Conservation (phyloP, 2,113 vertebrate species). For the Calypte anna region DNA sequence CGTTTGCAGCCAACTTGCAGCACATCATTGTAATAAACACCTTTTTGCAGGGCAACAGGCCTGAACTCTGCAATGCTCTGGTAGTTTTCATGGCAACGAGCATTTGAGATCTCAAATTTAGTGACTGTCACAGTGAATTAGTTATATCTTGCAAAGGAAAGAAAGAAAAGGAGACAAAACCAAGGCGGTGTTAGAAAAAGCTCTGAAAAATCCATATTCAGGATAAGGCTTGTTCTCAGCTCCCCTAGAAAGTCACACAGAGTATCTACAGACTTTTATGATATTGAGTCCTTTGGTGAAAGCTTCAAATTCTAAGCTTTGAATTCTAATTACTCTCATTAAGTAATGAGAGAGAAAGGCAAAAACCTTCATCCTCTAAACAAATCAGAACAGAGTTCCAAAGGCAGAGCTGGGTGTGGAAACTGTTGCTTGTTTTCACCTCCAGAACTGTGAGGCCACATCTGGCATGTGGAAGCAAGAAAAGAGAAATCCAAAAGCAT, state of each 20-base stretch:
- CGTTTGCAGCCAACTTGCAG: not conserved
- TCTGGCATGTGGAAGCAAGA: not conserved
- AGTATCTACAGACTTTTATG: not conserved
- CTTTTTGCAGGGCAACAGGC: not conserved
- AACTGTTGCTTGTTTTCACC: not conserved
- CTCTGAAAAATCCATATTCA: not conserved
- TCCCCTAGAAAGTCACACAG: not conserved
- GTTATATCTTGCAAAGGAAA: not conserved
- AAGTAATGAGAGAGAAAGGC: not conserved
- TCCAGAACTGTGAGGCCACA: not conserved
- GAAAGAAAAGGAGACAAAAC: not conserved
- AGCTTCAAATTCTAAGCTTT: not conserved
- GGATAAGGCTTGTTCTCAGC: not conserved
- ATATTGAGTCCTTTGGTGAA: not conserved
- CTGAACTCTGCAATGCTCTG: not conserved
- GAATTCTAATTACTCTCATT: not conserved
- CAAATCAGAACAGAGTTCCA: not conserved
- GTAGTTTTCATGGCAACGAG: conserved; percentile 28
- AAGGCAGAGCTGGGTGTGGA: not conserved
- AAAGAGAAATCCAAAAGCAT: not conserved
- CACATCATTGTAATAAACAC: not conserved
- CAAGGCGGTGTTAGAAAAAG: not conserved
- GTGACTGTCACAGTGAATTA: not conserved
- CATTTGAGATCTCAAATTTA: conserved; percentile 7
- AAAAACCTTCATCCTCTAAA: not conserved